Evolutionary conservation across 1,140 invertebrate genomes (phyloP), one percentile per base, ranked within the genome.

Genomic region (Drosophila murphyi): DNA sequence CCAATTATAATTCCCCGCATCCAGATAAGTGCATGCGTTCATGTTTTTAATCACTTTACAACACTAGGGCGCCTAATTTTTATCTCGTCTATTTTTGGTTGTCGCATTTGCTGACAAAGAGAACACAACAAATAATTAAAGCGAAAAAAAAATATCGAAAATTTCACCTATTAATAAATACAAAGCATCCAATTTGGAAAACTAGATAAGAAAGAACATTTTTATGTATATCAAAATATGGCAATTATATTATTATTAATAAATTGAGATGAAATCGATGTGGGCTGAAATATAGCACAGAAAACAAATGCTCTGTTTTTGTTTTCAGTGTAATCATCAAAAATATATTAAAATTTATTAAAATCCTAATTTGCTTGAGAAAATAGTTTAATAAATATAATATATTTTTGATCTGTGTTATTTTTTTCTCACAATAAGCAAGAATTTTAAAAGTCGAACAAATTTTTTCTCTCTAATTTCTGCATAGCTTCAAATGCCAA

Each of bases 1-100:
- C 80, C 80, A 88, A 61, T 88, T 73, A 50, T 80, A 59, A 71
- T 56, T 63, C 47, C 57, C 28, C n/a, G 8, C 10, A 7, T 4
- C 8, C 20, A 51, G 62, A 72, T 72, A 57, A 72, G 29, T 60
- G 12, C 47, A 34, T 2, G 10, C 35, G 31, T 51, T 51, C 35
- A 41, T 43, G 39, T 43, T n/a, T 20, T 43, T n/a, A 47, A 54
- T 32, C 50, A 41, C 28, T 70, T 74, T 74, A 70, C 72, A 62
- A 28, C 51, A 62, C 31, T 56, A 28, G 51, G 41, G 61, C 45
- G 47, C 7, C 28, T 41, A 31, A 48, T 29, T 47, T 39, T 62
- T 69, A 62, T 43, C 32, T 39, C 35, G 55, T 61, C 64, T 69
- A 73, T 73, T 69, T 60, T 39, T 59, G 47, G 54, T 37, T 57